phyloP scores from a whole-genome alignment of 2,113 vertebrate species.

The Mellivora capensis region DNA sequence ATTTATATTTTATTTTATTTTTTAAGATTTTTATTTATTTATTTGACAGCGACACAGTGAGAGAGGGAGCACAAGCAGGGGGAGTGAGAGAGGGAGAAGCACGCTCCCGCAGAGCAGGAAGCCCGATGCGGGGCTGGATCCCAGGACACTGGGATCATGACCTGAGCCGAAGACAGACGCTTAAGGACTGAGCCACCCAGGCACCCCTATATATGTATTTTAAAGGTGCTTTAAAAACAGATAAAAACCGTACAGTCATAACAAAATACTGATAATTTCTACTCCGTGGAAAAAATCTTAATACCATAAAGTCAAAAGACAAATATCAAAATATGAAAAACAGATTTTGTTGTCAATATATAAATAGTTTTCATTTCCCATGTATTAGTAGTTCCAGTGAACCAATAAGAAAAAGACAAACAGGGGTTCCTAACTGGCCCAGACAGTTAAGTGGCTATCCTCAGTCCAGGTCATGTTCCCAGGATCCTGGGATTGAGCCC shows the following conservation, averaged over 20 bases:
- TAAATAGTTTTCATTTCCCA: slow-evolving; percentile 34
- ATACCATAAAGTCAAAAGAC: neutral
- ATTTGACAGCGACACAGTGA: no score
- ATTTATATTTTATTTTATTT: neutral
- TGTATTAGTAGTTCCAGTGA: slow-evolving; percentile 33
- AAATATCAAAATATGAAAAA: slow-evolving; percentile 41
- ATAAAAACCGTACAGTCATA: neutral
- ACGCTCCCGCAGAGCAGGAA: no score
- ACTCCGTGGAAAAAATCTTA: neutral
- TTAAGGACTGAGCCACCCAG: no score
- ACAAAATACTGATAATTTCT: neutral
- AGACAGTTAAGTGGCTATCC: neutral
- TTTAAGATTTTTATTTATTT: no score
- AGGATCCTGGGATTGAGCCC: neutral
- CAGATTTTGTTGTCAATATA: neutral
- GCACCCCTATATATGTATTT: neutral
- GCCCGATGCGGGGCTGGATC: no score
- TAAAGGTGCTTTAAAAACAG: neutral
- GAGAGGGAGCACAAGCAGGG: no score
- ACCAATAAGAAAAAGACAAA: slow-evolving; percentile 5
- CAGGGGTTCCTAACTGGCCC: neutral
- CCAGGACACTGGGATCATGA: no score
- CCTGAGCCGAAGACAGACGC: no score
- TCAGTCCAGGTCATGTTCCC: neutral
- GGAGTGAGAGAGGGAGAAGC: no score